phyloP scores from a whole-genome alignment of 2,113 vertebrate genomes.

The Triplophysa siluroides region DNA sequence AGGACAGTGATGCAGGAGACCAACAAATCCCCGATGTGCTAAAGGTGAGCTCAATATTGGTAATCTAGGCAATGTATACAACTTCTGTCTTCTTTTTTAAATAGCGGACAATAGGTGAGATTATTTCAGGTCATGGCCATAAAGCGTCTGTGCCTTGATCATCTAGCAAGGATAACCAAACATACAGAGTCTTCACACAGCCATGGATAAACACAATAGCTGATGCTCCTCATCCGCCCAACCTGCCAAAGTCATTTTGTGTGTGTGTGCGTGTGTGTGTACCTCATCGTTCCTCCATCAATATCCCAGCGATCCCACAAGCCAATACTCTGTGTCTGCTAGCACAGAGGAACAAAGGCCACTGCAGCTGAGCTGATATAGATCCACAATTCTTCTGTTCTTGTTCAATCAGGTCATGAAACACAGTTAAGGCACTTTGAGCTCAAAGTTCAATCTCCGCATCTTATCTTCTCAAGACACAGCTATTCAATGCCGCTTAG shows the following conservation, averaged over 20 bases:
- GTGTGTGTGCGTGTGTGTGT: background rate
- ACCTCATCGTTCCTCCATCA: constrained; percentile 45
- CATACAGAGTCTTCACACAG: constrained; percentile 37
- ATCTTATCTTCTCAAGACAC: constrained; percentile 58
- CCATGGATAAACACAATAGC: constrained; percentile 48
- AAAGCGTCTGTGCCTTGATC: background rate
- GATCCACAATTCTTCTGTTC: constrained; percentile 69
- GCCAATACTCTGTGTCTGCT: constrained; percentile 61
- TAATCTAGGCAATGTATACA: background rate
- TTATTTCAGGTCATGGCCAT: constrained; percentile 26
- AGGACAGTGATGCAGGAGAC: background rate
- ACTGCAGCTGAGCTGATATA: constrained; percentile 64
- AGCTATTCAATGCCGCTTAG: constrained; percentile 48
- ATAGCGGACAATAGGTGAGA: background rate
- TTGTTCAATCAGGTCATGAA: constrained; percentile 64
- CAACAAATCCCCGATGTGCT: background rate
- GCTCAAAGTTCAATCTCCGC: constrained; percentile 64
- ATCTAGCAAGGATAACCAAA: constrained; percentile 36
- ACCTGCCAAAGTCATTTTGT: constrained; percentile 34
- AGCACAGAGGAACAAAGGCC: constrained; percentile 69
- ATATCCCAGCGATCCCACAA: constrained; percentile 54
- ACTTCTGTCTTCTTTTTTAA: background rate
- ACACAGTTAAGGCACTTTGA: constrained; percentile 38
- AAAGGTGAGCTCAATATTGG: background rate
- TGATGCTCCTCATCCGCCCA: constrained; percentile 39